Percentiles rank a stretch among this genome's conserved stretches.
These are phyloP conservation scores for Neelides folsomi DNA, from an alignment of 2,888 invertebrate species.

Conservation along the genomic window DNA sequence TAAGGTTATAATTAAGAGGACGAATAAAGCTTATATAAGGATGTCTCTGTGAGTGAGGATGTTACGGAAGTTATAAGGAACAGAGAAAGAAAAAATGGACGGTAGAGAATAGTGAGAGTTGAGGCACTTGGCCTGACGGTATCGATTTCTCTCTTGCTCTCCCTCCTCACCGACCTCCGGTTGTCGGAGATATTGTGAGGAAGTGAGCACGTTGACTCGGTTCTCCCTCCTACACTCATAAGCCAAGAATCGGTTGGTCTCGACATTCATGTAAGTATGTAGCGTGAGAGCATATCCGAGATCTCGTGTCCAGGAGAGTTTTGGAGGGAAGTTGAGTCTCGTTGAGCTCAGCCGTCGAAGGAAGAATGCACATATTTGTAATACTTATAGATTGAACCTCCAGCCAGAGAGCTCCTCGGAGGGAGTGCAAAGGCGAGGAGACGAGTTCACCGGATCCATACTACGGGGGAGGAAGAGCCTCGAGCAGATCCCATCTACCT, in stretches of 20 bases:
- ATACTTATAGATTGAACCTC: neutral
- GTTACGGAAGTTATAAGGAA: conserved; percentile 8
- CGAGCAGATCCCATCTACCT: neutral
- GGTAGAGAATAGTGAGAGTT: conserved; percentile 12
- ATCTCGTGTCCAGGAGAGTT: too few species aligned
- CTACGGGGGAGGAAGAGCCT: conserved; percentile 12
- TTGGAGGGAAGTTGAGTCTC: conserved; percentile 4
- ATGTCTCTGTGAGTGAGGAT: conserved; percentile 2
- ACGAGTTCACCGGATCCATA: conserved; percentile 12
- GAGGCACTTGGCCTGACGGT: conserved; percentile 18
- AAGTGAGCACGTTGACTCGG: too few species aligned
- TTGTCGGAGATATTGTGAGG: too few species aligned
- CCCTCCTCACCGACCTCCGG: conserved; percentile 9
- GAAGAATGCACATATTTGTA: neutral
- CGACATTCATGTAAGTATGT: too few species aligned
- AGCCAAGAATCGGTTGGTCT: too few species aligned
- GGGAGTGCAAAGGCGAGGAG: conserved; percentile 6
- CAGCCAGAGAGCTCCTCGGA: too few species aligned
- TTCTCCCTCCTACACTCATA: too few species aligned
- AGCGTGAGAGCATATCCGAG: too few species aligned
- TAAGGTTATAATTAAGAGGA: neutral
- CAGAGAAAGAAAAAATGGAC: conserved; percentile 12
- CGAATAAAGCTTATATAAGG: neutral
- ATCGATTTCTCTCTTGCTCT: conserved; percentile 13
- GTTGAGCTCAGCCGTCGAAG: conserved; percentile 5